Evolutionary conservation across 2,113 vertebrate genomes (phyloP).

Genomic region (Grantiella picta): DNA sequence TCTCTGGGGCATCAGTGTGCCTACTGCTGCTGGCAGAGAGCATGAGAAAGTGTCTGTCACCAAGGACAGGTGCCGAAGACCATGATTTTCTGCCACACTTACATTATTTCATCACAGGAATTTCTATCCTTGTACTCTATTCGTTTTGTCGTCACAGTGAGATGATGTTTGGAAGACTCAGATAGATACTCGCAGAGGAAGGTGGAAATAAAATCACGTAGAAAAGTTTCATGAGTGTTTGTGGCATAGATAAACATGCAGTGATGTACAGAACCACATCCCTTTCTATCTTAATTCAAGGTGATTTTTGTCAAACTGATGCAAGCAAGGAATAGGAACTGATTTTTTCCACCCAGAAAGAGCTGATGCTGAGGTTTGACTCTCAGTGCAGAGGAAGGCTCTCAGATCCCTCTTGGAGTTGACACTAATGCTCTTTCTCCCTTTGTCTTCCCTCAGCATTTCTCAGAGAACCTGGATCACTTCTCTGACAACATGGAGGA

Average conservation of each 20-base stretch:
- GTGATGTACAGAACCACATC: neutral
- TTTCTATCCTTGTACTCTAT: neutral
- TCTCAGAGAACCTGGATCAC: slow-evolving; percentile 84
- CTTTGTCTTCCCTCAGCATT: slow-evolving; percentile 66
- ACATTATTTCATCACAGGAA: neutral
- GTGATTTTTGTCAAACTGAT: neutral
- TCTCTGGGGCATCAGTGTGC: neutral
- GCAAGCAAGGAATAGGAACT: neutral
- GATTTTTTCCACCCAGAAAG: neutral
- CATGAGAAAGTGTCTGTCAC: slow-evolving; percentile 17
- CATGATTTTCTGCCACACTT: neutral
- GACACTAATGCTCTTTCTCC: neutral
- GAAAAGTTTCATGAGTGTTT: neutral
- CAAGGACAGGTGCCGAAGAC: neutral
- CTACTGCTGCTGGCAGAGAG: slow-evolving; percentile 25
- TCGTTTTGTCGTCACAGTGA: neutral
- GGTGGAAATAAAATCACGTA: neutral
- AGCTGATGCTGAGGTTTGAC: neutral
- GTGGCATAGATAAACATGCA: neutral
- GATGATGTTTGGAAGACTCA: neutral
- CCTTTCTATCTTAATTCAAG: neutral
- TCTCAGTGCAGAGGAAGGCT: neutral
- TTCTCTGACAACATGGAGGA: slow-evolving; percentile 98
- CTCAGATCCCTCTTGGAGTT: neutral
- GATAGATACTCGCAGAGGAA: neutral